phyloP scores from a whole-genome alignment of 2,797 vertebrate genomes.

The Sebastes glaucus region DNA sequence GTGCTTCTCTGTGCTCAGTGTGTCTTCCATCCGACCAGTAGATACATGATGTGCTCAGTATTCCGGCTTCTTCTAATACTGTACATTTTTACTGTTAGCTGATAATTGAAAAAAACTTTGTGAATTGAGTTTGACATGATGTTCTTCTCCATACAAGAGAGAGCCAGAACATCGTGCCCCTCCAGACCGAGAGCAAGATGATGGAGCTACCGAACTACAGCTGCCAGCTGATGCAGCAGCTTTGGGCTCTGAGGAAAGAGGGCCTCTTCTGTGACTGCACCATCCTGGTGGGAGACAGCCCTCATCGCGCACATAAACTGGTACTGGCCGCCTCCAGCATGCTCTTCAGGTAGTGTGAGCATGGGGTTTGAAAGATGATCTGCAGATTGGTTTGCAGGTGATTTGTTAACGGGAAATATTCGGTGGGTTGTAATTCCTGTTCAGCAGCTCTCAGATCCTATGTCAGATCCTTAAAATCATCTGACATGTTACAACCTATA shows the following conservation, averaged over 20 bases:
- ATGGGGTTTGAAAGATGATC: not conserved
- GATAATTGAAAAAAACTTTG: not conserved
- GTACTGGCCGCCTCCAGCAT: slow-evolving; percentile 90
- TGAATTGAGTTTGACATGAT: not conserved
- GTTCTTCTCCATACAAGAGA: not conserved
- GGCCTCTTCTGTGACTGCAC: slow-evolving; percentile 90
- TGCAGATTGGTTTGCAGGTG: not conserved
- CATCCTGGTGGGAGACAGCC: slow-evolving; percentile 82
- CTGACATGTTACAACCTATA: not conserved
- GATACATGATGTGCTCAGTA: not conserved
- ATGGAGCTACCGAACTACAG: slow-evolving; percentile 90
- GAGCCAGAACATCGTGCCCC: not conserved
- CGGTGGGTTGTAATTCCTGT: not conserved
- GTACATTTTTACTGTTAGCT: not conserved
- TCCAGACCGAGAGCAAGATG: not conserved
- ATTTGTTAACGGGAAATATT: not conserved
- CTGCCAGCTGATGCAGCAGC: slow-evolving; percentile 89
- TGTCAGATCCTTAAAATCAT: not conserved
- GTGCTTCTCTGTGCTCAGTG: not conserved
- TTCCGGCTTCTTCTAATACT: not conserved
- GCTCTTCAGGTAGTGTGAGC: slow-evolving; percentile 83
- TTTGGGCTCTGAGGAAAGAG: slow-evolving; percentile 86
- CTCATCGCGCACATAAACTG: slow-evolving; percentile 88
- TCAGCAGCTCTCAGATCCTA: not conserved
- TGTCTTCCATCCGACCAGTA: not conserved